A percentile compares a stretch with the other conserved stretches of the same genome.
Conservation (phyloP, 2,888 invertebrate genomes). For the Neoscelio sp. region DNA sequence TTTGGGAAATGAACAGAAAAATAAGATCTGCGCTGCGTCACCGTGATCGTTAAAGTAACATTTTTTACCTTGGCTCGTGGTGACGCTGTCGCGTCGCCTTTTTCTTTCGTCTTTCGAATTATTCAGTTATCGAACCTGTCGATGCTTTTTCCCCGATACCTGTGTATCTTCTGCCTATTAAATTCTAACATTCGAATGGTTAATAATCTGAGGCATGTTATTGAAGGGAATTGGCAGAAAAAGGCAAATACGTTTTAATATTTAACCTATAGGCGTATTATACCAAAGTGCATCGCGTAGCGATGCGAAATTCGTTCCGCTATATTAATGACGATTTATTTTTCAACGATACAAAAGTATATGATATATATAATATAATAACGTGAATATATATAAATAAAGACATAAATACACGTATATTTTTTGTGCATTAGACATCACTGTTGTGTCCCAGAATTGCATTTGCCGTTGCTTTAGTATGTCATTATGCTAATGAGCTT, state of each 20-base stretch:
- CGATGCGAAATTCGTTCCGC: conserved; percentile 67
- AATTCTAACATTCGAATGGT: conserved; percentile 44
- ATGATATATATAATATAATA: conserved; percentile 48
- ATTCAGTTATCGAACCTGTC: background rate
- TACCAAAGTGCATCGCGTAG: conserved; percentile 59
- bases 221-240: conserved; percentile 37
- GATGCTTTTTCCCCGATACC: conserved; percentile 23
- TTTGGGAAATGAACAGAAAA: no score
- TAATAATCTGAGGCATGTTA: conserved; percentile 10
- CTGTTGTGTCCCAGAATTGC: conserved; percentile 35
- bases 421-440: conserved; percentile 71
- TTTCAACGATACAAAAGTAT: conserved; percentile 69
- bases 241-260: conserved; percentile 56
- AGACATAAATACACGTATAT: conserved; percentile 67
- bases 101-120: background rate
- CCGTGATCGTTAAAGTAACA: no score
- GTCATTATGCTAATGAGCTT: conserved; percentile 59
- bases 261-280: conserved; percentile 60
- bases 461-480: conserved; percentile 38
- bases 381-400: conserved; percentile 56
- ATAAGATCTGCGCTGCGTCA: no score
- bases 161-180: conserved; percentile 57
- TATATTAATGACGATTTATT: conserved; percentile 71
- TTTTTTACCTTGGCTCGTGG: no score
- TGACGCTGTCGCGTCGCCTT: no score